Evolutionary conservation across 1,140 invertebrate species (phyloP), one percentile per base, ranked within the genome.

Genomic region (Pachypeltis micranthus): DNA sequence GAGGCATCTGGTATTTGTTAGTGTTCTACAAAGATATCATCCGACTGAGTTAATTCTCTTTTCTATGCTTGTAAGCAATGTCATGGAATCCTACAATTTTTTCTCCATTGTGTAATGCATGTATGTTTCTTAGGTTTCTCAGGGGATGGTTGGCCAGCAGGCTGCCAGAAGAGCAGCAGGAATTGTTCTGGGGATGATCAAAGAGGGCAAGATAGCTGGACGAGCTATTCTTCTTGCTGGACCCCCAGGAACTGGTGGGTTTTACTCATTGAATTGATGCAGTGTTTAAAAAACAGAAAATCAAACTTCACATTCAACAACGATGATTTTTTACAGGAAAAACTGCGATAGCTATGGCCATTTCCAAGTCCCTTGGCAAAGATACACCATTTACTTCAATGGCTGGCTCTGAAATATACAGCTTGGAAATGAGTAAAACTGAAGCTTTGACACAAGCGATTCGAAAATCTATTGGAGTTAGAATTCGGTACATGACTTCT

Each of bases 311-410:
- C n/a, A n/a, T n/a, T n/a, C n/a, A n/a, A n/a, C n/a, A n/a, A n/a
- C n/a, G n/a, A n/a, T n/a, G n/a, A 39, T 39, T 39, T 10, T 16
- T 39, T 21, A 51, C 55, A 71, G 95, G 96, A 4, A 99, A 98
- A 78, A 98, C 95, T 3, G 95, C 95, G 0, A 94, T 98, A 59
- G 96, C 96, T 0, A 96, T 96, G 83, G 96, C 86, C 4, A 83
- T 99, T 72, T 93, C 96, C 0, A 91, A 98, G 72, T 89, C 95
- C 1, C 75, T 99, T 7, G 95, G 96, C 1, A 79, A 83, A 21
- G 95, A 98, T 72, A 98, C 96, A 7, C 96, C 97, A 0, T 99
- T 99, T 72, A 98, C 95, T 1, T 91, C 92, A 61, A 98, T 99
- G 84, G 90, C 93, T 64, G 96, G 93, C 16, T 97, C 93, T 24